phyloP scores from a whole-genome alignment of 2,888 invertebrate genomes.

The Anorthoa munda region DNA sequence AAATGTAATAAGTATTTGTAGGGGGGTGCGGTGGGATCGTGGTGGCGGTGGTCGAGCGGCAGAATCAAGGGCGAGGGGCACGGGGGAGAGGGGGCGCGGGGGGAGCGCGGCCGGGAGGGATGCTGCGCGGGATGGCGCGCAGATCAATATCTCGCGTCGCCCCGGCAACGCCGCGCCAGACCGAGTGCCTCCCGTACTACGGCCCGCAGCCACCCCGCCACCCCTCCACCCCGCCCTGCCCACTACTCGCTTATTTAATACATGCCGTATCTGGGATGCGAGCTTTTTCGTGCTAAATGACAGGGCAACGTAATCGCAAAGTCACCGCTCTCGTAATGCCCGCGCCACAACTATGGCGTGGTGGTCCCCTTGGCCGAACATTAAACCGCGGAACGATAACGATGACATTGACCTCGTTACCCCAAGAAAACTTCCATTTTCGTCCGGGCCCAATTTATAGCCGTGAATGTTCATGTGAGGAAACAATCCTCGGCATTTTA shows the following conservation, averaged over 20 bases:
- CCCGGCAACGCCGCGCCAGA: constrained; percentile 92
- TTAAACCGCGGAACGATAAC: constrained; percentile 69
- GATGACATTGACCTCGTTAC: constrained; percentile 83
- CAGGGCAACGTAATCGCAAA: constrained; percentile 81
- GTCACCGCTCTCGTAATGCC: constrained; percentile 75
- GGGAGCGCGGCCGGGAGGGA: constrained; percentile 86
- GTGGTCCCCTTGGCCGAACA: constrained; percentile 65
- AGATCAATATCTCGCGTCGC: constrained; percentile 91
- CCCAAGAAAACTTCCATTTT: constrained; percentile 72
- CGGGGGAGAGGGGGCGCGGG: constrained; percentile 67
- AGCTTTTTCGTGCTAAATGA: constrained; percentile 89
- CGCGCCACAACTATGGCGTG: constrained; percentile 65
- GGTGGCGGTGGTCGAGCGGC: constrained; percentile 80
- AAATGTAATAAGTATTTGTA: constrained; percentile 89
- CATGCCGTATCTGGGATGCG: constrained; percentile 88
- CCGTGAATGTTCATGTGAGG: constrained; percentile 40
- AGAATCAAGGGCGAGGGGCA: constrained; percentile 82
- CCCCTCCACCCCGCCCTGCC: constrained; percentile 74
- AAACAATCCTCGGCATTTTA: constrained; percentile 23
- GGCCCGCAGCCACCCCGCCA: constrained; percentile 75
- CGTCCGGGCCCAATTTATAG: constrained; percentile 65
- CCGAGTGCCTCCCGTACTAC: constrained; percentile 92
- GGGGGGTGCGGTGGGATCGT: constrained; percentile 75
- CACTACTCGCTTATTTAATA: constrained; percentile 90
- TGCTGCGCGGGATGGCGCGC: constrained; percentile 87